Percentiles rank a stretch among this genome's conserved stretches.
phyloP scores from a whole-genome alignment of 2,888 invertebrate genomes.

The Andrena bucephala region DNA sequence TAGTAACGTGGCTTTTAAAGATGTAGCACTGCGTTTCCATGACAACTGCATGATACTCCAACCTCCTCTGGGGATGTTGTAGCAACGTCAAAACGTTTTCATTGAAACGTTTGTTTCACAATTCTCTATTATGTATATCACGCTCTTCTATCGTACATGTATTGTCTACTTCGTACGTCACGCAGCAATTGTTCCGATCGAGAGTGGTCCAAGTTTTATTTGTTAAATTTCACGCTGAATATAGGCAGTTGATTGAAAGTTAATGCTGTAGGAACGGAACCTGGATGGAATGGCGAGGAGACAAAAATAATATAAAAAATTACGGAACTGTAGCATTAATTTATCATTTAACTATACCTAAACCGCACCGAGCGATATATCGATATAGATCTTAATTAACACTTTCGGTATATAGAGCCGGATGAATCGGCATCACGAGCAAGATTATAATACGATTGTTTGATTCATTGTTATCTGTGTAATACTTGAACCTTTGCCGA shows the following conservation, averaged over 20 bases:
- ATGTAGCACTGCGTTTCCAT: slow-evolving; percentile 73
- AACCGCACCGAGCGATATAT: background rate
- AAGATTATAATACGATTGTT: background rate
- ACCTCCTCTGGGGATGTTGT: slow-evolving; percentile 35
- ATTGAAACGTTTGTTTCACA: background rate
- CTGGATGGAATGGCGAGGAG: background rate
- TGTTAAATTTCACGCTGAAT: background rate
- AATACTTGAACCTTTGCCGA: slow-evolving; percentile 18
- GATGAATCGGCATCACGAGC: background rate
- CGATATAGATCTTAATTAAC: background rate
- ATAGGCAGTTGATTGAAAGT: background rate
- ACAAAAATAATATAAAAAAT: background rate
- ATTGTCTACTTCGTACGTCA: background rate
- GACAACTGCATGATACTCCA: slow-evolving; percentile 60
- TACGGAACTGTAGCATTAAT: background rate
- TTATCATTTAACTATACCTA: background rate
- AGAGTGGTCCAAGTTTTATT: too few species aligned
- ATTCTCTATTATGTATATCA: background rate
- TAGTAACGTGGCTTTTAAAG: slow-evolving; percentile 41
- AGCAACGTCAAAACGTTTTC: slow-evolving; percentile 16
- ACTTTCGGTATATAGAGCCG: too few species aligned
- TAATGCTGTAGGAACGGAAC: background rate
- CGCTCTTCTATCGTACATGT: background rate
- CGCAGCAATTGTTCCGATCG: background rate
- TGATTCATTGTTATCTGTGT: background rate